phyloP scores from a whole-genome alignment of 2,888 invertebrate species.

The Belgica antarctica region DNA sequence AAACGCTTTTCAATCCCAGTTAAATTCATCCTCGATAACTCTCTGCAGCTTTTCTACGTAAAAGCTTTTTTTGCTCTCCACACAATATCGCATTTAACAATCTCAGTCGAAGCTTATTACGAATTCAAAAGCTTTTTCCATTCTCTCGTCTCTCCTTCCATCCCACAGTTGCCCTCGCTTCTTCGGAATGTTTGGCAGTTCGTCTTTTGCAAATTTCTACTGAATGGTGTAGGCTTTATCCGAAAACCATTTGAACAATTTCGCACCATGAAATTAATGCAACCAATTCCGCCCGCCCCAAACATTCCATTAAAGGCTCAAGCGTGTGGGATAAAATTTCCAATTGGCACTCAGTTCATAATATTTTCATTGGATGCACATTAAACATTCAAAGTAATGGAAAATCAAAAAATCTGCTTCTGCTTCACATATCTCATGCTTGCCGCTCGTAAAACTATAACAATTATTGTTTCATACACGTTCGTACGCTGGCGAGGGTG shows the following conservation, averaged over 20 bases:
- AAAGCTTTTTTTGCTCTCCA: not conserved
- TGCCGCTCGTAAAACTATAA: slow-evolving; percentile 5
- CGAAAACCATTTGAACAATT: not conserved
- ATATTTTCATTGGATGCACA: slow-evolving; percentile 17
- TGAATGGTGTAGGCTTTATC: not conserved
- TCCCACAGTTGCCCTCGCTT: not conserved
- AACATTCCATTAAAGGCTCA: slow-evolving; percentile 14
- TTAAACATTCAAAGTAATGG: slow-evolving; percentile 12
- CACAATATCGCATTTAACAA: slow-evolving; percentile 8
- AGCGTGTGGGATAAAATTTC: not conserved
- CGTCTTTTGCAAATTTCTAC: no score
- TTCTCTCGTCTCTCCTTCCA: not conserved
- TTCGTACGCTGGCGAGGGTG: no score
- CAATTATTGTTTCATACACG: not conserved
- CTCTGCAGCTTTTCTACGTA: not conserved
- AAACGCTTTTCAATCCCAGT: not conserved
- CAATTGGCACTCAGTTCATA: not conserved
- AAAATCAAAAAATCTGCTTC: slow-evolving; percentile 12
- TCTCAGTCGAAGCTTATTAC: slow-evolving; percentile 20
- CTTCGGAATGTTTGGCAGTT: no score
- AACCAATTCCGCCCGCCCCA: not conserved
- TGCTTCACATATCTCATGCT: not conserved
- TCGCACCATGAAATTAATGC: not conserved
- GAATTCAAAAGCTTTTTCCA: slow-evolving; percentile 27
- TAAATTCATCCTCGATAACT: not conserved